Conservation (phyloP, 2,888 invertebrate genomes). For the Perdita meconis region DNA sequence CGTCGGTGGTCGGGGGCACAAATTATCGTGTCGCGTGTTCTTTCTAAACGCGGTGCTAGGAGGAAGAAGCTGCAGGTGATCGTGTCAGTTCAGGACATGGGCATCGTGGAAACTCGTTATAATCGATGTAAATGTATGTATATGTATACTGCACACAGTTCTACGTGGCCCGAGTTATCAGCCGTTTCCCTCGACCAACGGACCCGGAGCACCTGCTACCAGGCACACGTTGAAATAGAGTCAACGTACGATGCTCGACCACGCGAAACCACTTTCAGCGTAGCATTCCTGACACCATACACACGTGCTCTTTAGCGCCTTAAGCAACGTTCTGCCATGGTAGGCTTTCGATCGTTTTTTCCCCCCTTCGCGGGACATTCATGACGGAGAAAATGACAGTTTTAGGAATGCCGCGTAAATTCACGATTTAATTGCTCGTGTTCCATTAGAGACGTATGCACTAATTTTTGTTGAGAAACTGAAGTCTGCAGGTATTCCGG, state of each 20-base stretch:
- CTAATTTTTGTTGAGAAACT: too few relatives aligned
- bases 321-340: neutral
- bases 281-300: constrained; percentile 40
- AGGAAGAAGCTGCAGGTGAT: constrained; percentile 64
- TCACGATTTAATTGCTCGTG: too few relatives aligned
- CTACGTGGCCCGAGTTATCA: constrained; percentile 69
- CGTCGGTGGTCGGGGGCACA: neutral
- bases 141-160: constrained; percentile 31
- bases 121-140: constrained; percentile 53
- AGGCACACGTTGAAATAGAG: constrained; percentile 59
- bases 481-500: too few relatives aligned
- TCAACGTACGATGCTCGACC: constrained; percentile 66
- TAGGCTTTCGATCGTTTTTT: constrained; percentile 13
- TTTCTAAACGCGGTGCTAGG: constrained; percentile 2
- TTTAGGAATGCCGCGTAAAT: neutral
- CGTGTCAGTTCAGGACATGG: constrained; percentile 52
- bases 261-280: constrained; percentile 58
- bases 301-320: constrained; percentile 35
- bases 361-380: neutral
- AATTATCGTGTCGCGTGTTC: constrained; percentile 31
- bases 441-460: too few relatives aligned
- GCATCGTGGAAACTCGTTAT: constrained; percentile 38
- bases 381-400: neutral
- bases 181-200: constrained; percentile 74
- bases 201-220: constrained; percentile 75